Conservation (phyloP, 2,888 invertebrate genomes). For the Pinctada fucata region DNA sequence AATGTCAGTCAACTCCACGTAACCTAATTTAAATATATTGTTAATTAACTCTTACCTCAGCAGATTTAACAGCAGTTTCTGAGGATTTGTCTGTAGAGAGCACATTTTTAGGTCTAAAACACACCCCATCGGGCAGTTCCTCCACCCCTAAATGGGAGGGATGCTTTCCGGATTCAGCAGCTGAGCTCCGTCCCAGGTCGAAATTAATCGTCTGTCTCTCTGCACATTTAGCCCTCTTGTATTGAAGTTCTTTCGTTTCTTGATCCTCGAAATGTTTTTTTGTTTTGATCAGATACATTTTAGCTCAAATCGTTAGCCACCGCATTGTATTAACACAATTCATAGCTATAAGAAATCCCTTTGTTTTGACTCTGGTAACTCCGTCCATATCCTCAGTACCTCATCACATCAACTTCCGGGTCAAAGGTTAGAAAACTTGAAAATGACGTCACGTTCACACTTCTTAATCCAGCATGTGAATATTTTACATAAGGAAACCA, state of each 20-base stretch:
- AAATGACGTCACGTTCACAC: too few relatives aligned
- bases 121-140: conserved; percentile 66
- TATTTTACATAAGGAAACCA: too few relatives aligned
- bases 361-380: not conserved
- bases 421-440: conserved; percentile 28
- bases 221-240: conserved; percentile 53
- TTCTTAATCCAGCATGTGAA: too few relatives aligned
- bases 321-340: not conserved
- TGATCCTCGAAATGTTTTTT: conserved; percentile 59
- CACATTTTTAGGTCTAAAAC: conserved; percentile 61
- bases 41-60: conserved; percentile 53
- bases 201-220: conserved; percentile 45
- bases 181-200: conserved; percentile 30
- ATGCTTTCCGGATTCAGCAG: conserved; percentile 28
- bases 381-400: not conserved
- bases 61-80: conserved; percentile 58
- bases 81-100: conserved; percentile 43
- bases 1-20: too few relatives aligned
- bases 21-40: not conserved
- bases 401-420: conserved; percentile 52
- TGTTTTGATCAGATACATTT: conserved; percentile 62
- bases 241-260: conserved; percentile 58
- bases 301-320: conserved; percentile 9
- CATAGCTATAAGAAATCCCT: not conserved
- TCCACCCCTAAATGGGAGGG: conserved; percentile 53